A percentile compares a stretch with the other conserved stretches of the same genome.
These are phyloP conservation scores for Drosophila bocqueti DNA, from an alignment of 1,140 invertebrate genomes.

Conservation along the genomic window DNA sequence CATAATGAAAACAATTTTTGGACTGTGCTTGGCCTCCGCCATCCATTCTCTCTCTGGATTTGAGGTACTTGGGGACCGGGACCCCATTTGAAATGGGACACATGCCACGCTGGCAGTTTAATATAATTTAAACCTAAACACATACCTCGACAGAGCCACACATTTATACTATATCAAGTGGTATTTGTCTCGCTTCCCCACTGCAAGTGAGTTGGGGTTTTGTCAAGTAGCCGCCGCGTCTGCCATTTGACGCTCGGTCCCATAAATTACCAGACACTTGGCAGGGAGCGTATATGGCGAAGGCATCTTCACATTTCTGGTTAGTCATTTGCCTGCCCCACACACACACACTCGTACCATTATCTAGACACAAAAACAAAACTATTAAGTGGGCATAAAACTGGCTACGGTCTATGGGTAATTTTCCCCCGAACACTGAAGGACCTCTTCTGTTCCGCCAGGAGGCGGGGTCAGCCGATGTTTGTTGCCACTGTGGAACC, in stretches of 20 bases:
- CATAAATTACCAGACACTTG: constrained; percentile 78
- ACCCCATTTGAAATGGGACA: constrained; percentile 69
- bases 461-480: constrained; percentile 27
- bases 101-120: constrained; percentile 79
- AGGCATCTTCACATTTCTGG: constrained; percentile 77
- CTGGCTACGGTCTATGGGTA: constrained; percentile 47
- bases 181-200: constrained; percentile 29
- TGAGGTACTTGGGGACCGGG: constrained; percentile 8
- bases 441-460: constrained; percentile 23
- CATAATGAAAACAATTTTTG: constrained; percentile 71
- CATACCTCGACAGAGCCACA: constrained; percentile 54
- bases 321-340: constrained; percentile 72
- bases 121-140: constrained; percentile 82
- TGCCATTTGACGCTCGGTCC: constrained; percentile 72
- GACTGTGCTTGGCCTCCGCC: constrained; percentile 22
- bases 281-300: constrained; percentile 37
- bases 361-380: constrained; percentile 72
- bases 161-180: constrained; percentile 40
- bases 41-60: constrained; percentile 11
- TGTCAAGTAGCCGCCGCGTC: constrained; percentile 77
- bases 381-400: constrained; percentile 81
- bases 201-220: constrained; percentile 48
- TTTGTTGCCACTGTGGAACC: constrained; percentile 21
- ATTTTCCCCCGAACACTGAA: constrained; percentile 35
- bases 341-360: constrained; percentile 6